Evolutionary conservation across 2,797 vertebrate species (phyloP), one percentile per base, ranked within the genome.

Genomic region (Myoxocephalus aenaeus): DNA sequence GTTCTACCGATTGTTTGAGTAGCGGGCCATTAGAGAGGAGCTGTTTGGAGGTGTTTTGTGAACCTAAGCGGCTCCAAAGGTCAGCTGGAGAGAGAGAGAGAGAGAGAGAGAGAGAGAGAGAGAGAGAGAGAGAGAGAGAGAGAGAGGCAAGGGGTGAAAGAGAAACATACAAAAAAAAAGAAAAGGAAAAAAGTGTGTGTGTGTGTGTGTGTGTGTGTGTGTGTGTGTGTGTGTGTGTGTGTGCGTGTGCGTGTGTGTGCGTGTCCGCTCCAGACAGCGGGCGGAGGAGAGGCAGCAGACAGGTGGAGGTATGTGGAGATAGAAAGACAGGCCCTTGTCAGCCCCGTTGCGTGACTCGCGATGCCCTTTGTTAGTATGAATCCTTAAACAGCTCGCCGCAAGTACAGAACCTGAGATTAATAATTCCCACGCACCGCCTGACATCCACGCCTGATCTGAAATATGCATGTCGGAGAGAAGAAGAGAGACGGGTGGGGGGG

Each of bases 291-390:
- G 76, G 74, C 74, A 73, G 82, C 10, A 89, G 89, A 90, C 82
- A 89, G 86, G 86, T 86, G 83, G 77, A 77, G 82, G 75, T 82
- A 70, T 44, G 51, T 14, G 83, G 80, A 87, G 85, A 88, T 77
- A 65, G 88, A 85, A 80, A 90, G 86, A 86, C 85, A 76, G 90
- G 92, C 90, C 90, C 92, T 92, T 93, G 95, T 95, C 93, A 94
- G 93, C 85, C 92, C 79, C 38, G 69, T 84, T 92, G 88, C 84
- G 83, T 92, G 93, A 93, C 92, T 94, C 84, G 12, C 18, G 53
- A 90, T 96, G 95, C 92, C 94, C 95, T 96, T 96, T 95, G 95
- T 96, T 95, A 94, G 93, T 90, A 81, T 93, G 94, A 94, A 95
- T 95, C 90, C 94, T 95, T 94, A 95, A 96, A 90, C 93, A 95